Percentiles rank a stretch among this genome's conserved stretches.
Evolutionary conservation across 2,113 vertebrate species (phyloP).

Genomic region (Nycticebus coucang): DNA sequence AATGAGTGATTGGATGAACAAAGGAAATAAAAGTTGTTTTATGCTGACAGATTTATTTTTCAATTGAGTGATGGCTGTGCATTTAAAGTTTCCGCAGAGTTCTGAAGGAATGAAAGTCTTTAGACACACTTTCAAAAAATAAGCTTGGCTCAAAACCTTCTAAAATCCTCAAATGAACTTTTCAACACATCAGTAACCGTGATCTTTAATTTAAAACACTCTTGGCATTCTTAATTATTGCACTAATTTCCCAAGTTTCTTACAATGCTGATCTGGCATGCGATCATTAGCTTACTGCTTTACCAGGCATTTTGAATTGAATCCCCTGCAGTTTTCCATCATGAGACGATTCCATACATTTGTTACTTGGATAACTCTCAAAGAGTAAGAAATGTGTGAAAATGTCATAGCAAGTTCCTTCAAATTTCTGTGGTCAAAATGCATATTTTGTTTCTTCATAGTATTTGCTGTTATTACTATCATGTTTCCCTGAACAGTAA

Average conservation of each 20-base stretch:
- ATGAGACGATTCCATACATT: conserved; percentile 12
- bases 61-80: background rate
- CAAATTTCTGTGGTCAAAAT: conserved; percentile 61
- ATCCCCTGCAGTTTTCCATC: conserved; percentile 53
- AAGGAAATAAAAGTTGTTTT: conserved; percentile 40
- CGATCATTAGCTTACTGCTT: background rate
- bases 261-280: conserved; percentile 56
- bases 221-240: conserved; percentile 56
- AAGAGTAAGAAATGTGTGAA: conserved; percentile 71
- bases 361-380: conserved; percentile 50
- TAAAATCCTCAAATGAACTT: conserved; percentile 77
- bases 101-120: conserved; percentile 65
- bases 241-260: conserved; percentile 57
- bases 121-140: conserved; percentile 70
- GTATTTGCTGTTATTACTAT: conserved; percentile 37
- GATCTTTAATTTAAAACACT: conserved; percentile 73
- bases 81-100: conserved; percentile 52
- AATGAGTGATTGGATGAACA: background rate
- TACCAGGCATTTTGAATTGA: conserved; percentile 40
- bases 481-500: background rate
- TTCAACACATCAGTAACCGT: conserved; percentile 43
- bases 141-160: conserved; percentile 66
- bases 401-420: conserved; percentile 61
- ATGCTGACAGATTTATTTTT: conserved; percentile 21
- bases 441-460: conserved; percentile 24